These are phyloP conservation scores for Porphyrio hochstetteri DNA, from an alignment of 2,113 vertebrate species.

Conservation along the genomic window DNA sequence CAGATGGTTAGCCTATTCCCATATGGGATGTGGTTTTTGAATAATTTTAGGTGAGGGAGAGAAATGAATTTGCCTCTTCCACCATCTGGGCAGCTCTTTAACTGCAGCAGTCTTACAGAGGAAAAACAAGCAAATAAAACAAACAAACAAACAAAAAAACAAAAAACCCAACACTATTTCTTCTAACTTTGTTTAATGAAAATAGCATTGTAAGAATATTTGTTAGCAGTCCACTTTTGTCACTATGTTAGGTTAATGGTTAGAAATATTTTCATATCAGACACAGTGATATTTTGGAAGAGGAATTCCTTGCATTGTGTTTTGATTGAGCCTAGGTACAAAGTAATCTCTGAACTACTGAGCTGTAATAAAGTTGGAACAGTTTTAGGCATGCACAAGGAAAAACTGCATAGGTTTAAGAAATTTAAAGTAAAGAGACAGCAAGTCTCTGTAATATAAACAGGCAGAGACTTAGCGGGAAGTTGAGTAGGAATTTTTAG, in stretches of 20 bases:
- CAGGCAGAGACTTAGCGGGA: not conserved
- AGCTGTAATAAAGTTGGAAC: not conserved
- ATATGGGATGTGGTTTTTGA: not conserved
- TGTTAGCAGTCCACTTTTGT: not conserved
- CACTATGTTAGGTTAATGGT: not conserved
- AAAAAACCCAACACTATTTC: not conserved
- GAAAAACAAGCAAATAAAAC: too few species aligned
- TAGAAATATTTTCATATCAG: not conserved
- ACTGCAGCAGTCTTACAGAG: not conserved
- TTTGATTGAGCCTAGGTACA: not conserved
- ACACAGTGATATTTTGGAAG: not conserved
- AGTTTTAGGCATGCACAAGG: not conserved
- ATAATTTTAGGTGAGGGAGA: not conserved
- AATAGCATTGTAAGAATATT: not conserved
- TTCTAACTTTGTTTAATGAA: not conserved
- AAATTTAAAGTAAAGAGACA: not conserved
- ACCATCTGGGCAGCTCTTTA: not conserved
- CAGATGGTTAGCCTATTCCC: not conserved
- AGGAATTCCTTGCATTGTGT: not conserved
- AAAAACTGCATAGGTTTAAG: not conserved
- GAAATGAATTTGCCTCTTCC: not conserved
- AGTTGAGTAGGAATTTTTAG: not conserved
- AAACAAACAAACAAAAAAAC: too few species aligned
- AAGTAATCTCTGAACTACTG: not conserved
- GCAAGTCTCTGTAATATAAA: not conserved